These are phyloP conservation scores for Chinchilla lanigera DNA, from an alignment of 2,113 vertebrate species.

Conservation along the genomic window DNA sequence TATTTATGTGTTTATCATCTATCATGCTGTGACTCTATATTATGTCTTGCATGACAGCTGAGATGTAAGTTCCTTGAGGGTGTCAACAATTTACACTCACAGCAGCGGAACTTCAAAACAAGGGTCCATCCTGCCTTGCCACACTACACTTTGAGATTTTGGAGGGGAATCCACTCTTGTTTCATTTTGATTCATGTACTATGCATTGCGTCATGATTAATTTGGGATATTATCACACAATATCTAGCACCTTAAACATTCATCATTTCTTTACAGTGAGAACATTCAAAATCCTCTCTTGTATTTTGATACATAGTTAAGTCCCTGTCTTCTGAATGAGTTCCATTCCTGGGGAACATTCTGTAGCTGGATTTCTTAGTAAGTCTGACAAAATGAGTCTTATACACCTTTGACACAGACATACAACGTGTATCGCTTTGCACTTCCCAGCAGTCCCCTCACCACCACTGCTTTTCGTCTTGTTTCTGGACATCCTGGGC, in stretches of 20 bases:
- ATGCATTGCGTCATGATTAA: neutral
- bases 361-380: neutral
- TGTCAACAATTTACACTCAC: neutral
- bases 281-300: neutral
- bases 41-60: neutral
- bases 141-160: neutral
- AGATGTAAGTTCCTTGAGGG: neutral
- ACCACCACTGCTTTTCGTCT: neutral
- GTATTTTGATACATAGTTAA: neutral
- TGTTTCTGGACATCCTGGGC: neutral
- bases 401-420: neutral
- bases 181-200: neutral
- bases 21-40: neutral
- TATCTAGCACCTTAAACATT: neutral
- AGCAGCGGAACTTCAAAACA: neutral
- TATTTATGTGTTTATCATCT: neutral
- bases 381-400: neutral
- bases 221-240: neutral
- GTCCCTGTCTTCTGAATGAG: neutral
- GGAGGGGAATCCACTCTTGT: neutral
- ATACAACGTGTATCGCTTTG: neutral
- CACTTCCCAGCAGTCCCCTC: neutral
- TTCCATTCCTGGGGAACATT: neutral
- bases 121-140: neutral
- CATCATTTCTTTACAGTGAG: neutral